Base-by-base conservation (phyloP, 2,797 vertebrate species). In the Parotocinclus haroldoi region DNA sequence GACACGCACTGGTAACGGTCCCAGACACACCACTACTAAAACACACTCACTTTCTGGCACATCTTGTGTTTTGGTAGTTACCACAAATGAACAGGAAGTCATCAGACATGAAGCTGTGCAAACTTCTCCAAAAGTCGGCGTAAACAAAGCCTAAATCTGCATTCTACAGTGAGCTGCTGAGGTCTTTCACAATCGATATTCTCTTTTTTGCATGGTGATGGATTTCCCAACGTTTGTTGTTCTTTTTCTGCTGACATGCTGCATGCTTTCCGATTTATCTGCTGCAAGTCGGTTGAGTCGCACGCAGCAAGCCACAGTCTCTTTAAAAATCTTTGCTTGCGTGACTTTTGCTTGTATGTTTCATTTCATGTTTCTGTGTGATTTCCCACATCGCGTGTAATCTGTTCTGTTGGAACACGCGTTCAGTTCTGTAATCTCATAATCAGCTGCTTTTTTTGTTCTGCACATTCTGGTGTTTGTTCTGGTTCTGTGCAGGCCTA, bases 31-130 rank as follows among this genome's bases (percentile, higher is more conserved):
- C 14, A 11, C 50, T 59, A 52, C 37, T 73, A 58, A 64, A 61
- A 51, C 49, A 58, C 16, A 3, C 52, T 37, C 16, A 50, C 39
- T 50, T 17, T 63, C 46, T 49, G 51, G 13, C 48, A 39, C 19
- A 51, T 63, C 17, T 74, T 64, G 60, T 58, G 39, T 44, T 60
- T 12, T 7, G 68, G 51, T 69, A 55, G 70, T 71, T 59, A 71
- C 76, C 55, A 73, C 68, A 51, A 72, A 68, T 61, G 64, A 36
- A 68, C 69, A 77, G 72, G 75, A 79, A 71, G 64, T 70, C 63
- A 65, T 68, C 69, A 68, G 6, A 17, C 50, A 42, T 42, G 42
- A 58, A 40, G 37, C 64, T 67, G 49, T 60, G 65, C 55, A 74
- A 37, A 63, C 63, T 36, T 48, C 51, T 73, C 48, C 66, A 55